Base-by-base conservation (phyloP, 2,888 invertebrate genomes). In the Coleophora flavipennella region DNA sequence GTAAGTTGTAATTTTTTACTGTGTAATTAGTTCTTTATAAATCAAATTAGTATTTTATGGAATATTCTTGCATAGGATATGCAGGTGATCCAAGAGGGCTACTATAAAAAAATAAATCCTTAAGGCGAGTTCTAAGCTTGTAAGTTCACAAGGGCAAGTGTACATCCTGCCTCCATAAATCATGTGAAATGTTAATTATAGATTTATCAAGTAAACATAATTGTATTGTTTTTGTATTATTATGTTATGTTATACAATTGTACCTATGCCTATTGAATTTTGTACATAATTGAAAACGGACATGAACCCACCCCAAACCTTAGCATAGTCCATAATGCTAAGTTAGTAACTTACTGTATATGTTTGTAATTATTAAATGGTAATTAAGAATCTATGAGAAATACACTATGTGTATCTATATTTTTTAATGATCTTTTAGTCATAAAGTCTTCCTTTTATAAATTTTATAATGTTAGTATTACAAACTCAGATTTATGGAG, bases 221-320 rank as follows among this genome's bases (percentile, higher is more conserved):
- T 20, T 4, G 3, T 3, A 20, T 6, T 20, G 20, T 6, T 20
- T 4, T 20, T 20, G 6, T 20, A 20, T 20, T 20, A 20, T 4
- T 4, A 20, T 20, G 6, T 20, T 20, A 20, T 20, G 3, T 20
- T 20, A 6, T 20, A 20, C 20, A 4, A 42, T 43, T 41, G 40
- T 47, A 42, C 31, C 41, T 40, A 46, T 44, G 34, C 6, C 20
- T 20, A 20, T 20, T 20, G 20, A 20, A 20, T 20, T 59, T 51
- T 70, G 65, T 67, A 72, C 53, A 63, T 69, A 62, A 66, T 55
- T 60, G 61, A 69, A 68, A 81, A 81, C 83, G 83, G 83, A 83
- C 83, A 78, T 48, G 62, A 68, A 67, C 81, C 83, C 83, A 80
- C 81, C 83, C 67, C 69, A 63, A 73, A 59, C 62, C 49, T n/a